Conservation (phyloP, 1,140 invertebrate genomes). For the Papilio polyxenes region DNA sequence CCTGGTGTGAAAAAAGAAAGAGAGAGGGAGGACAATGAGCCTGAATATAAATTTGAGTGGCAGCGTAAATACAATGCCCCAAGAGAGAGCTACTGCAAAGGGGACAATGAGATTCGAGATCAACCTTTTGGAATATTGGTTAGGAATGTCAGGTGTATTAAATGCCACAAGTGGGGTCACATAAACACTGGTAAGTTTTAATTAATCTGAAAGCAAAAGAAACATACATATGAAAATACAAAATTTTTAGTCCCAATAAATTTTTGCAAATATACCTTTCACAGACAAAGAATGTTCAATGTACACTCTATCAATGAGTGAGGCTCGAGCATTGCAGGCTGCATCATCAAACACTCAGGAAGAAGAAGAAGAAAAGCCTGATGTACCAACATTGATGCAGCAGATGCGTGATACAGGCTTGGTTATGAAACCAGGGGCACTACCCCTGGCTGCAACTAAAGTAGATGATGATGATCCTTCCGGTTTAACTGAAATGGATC, state of each 20-base stretch:
- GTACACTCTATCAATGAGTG: constrained; percentile 91
- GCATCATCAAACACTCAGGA: constrained; percentile 83
- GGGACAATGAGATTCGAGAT: constrained; percentile 97
- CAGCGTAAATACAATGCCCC: constrained; percentile 99
- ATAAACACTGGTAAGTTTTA: constrained; percentile 95
- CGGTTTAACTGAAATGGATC: constrained; percentile 84
- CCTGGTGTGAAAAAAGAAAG: constrained; percentile 95
- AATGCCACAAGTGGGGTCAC: constrained; percentile 99
- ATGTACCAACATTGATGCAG: constrained; percentile 87
- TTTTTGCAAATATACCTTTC: constrained; percentile 51
- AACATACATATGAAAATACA: too few species aligned
- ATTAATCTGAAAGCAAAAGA: not conserved
- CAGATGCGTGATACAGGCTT: constrained; percentile 96
- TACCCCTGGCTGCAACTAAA: constrained; percentile 76
- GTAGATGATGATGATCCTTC: constrained; percentile 81
- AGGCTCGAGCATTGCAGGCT: constrained; percentile 82
- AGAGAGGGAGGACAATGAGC: constrained; percentile 95
- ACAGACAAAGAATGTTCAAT: constrained; percentile 95
- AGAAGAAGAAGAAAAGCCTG: constrained; percentile 81
- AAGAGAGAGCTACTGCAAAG: constrained; percentile 97
- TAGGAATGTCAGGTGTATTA: constrained; percentile 98
- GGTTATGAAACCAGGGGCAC: constrained; percentile 89
- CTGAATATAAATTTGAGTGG: constrained; percentile 99
- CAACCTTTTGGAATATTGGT: constrained; percentile 99
- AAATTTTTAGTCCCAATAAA: not conserved